Percentiles rank a stretch among this genome's conserved stretches.
Evolutionary conservation across 2,797 vertebrate genomes (phyloP).

Genomic region (Oreortyx pictus): DNA sequence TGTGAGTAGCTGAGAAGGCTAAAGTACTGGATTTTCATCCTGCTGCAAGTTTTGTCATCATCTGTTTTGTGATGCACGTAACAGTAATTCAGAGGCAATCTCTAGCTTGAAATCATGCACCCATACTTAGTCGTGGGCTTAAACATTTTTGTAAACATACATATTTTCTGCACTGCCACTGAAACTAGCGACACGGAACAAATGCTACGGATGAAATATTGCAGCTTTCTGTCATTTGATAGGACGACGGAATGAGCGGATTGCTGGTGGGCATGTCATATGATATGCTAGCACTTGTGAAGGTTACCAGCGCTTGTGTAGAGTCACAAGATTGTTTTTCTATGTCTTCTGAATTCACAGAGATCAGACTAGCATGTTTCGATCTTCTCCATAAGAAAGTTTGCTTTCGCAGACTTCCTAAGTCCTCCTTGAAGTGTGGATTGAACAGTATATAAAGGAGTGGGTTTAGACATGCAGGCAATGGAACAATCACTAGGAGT

Average conservation of each 20-base stretch:
- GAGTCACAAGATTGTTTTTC: slow-evolving; percentile 95
- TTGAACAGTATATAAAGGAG: slow-evolving; percentile 93
- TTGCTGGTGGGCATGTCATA: slow-evolving; percentile 75
- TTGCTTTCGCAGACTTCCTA: slow-evolving; percentile 81
- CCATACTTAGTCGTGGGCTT: slow-evolving; percentile 30
- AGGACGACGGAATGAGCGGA: slow-evolving; percentile 56
- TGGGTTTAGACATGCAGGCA: slow-evolving; percentile 92
- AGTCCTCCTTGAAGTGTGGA: slow-evolving; percentile 89
- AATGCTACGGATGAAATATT: slow-evolving; percentile 80
- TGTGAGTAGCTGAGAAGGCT: neutral
- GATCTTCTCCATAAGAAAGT: slow-evolving; percentile 74
- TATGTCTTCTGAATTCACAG: slow-evolving; percentile 85
- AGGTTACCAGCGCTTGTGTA: slow-evolving; percentile 88
- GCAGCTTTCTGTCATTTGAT: slow-evolving; percentile 78
- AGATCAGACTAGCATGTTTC: slow-evolving; percentile 79
- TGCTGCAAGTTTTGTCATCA: neutral
- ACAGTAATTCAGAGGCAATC: slow-evolving; percentile 1
- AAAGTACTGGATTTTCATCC: neutral
- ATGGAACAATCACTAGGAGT: slow-evolving; percentile 88
- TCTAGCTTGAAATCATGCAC: neutral
- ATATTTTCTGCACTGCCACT: neutral
- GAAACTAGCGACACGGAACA: slow-evolving; percentile 81
- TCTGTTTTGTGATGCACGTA: neutral
- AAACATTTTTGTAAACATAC: slow-evolving; percentile 37
- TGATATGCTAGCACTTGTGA: slow-evolving; percentile 77